Conservation (phyloP, 2,888 invertebrate species). For the Emesis russula region DNA sequence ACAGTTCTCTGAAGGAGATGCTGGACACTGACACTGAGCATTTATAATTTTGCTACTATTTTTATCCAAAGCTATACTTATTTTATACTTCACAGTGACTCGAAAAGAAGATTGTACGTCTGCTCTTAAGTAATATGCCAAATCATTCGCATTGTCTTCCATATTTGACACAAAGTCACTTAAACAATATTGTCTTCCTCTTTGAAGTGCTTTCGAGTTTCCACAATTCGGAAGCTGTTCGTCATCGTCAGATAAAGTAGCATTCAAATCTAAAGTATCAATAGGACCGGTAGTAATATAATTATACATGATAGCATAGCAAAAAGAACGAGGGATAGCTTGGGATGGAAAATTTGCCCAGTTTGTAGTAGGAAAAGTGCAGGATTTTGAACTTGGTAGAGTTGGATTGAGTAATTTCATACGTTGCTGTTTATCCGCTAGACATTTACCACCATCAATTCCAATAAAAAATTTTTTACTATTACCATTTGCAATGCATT, state of each 20-base stretch:
- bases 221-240: constrained; percentile 12
- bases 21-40: constrained; percentile 6
- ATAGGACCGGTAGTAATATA: not conserved
- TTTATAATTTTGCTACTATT: constrained; percentile 9
- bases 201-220: constrained; percentile 12
- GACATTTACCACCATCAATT: constrained; percentile 1
- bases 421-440: not conserved
- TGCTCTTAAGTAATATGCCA: constrained; percentile 15
- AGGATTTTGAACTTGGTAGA: constrained; percentile 3
- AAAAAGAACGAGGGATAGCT: constrained; percentile 3
- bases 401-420: constrained; percentile 12
- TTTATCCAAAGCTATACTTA: not conserved
- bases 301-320: not conserved
- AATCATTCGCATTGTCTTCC: not conserved
- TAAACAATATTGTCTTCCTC: constrained; percentile 9
- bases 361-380: constrained; percentile 12
- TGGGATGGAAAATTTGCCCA: constrained; percentile 8
- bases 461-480: not conserved
- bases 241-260: constrained; percentile 12
- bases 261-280: constrained; percentile 15
- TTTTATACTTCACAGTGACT: not conserved
- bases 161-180: constrained; percentile 12
- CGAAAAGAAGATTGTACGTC: constrained; percentile 9
- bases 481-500: not conserved
- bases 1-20: constrained; percentile 9